Evolutionary conservation across 2,113 vertebrate genomes (phyloP), one percentile per base, ranked within the genome.

Genomic region (Mixornis gularis): DNA sequence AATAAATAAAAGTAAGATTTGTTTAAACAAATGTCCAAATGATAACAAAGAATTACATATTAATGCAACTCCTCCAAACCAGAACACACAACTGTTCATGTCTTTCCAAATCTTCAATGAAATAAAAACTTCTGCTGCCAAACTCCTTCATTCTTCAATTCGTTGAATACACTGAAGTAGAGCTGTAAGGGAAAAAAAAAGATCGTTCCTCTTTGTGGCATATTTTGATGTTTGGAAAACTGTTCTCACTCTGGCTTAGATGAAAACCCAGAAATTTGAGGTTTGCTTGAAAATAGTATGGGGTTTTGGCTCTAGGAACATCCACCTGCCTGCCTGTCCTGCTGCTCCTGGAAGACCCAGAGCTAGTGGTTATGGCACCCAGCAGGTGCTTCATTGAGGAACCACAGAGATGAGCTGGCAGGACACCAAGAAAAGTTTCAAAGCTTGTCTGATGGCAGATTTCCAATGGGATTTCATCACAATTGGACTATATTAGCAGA

Each of bases 381-480:
- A 91, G 90, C 85, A 91, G 87, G 82, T 95, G 90, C 58, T 76
- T 89, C 49, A 85, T 92, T 92, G 87, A 89, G 21, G 13, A 85
- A 32, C 32, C 59, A 73, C 5, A 89, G 79, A 85, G 24, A 79
- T 36, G 41, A 92, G 29, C 51, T 96, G 94, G 87, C 85, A 91
- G 74, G 17, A 65, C 51, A 85, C 58, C 85, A 91, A 94, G 46
- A 85, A 83, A 92, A 91, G 59, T 95, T 92, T 85, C 74, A 95
- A 87, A 94, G 81, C 92, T 82, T 4, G 11, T 91, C 58, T 94
- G 62, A 32, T 92, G 91, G 84, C 78, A 87, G 83, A 85, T 89
- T 94, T 89, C 89, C 87, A 95, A 41, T 21, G 21, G 53, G 38
- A 76, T 89, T 87, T 93, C 60, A 79, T 79, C 62, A 91, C 73